Base-by-base conservation (phyloP, 2,888 invertebrate species). In the Pseudococcus viburni region DNA sequence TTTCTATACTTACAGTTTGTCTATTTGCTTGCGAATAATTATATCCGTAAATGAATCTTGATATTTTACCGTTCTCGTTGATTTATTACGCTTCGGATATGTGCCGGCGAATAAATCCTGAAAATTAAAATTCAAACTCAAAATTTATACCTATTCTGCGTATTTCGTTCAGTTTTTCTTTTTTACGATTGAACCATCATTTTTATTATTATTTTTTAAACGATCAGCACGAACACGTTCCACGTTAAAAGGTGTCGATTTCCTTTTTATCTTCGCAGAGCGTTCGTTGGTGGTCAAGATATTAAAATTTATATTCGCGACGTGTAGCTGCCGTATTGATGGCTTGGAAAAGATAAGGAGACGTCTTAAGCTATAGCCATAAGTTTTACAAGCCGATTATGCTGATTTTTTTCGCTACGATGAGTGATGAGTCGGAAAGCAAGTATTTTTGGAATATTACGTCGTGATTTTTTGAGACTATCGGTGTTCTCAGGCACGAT, bases 11-110 rank as follows among this genome's bases (percentile, higher is more conserved):
- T 80, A 80, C 80, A 80, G 80, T 80, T 80, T 80, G 80, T 80
- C 80, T 80, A 42, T 80, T 80, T 80, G 80, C 42, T 80, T 17
- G 80, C 80, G 80, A 80, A 33, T 80, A 80, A 80, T 80, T 80
- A 80, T 80, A 33, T 80, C 80, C 42, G 80, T 42, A 42, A n/a
- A 46, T n/a, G 80, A 80, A 80, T 80, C 80, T 46, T n/a, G 17
- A 42, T 39, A 42, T 80, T 80, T 80, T 80, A 80, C 19, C 5
- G 80, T 80, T 46, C 22, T 80, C 80, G 42, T 42, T 80, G 80
- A 80, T 80, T 80, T 80, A 80, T 80, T 80, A 80, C 42, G 42
- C 19, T 80, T 80, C 42, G 42, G 8, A 42, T 80, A 80, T 7
- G 80, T 42, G 80, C n/a, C 80, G 42, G 42, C 39, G 42, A 80